Evolutionary conservation across 1,140 invertebrate genomes (phyloP).

Genomic region (Venturia canescens): DNA sequence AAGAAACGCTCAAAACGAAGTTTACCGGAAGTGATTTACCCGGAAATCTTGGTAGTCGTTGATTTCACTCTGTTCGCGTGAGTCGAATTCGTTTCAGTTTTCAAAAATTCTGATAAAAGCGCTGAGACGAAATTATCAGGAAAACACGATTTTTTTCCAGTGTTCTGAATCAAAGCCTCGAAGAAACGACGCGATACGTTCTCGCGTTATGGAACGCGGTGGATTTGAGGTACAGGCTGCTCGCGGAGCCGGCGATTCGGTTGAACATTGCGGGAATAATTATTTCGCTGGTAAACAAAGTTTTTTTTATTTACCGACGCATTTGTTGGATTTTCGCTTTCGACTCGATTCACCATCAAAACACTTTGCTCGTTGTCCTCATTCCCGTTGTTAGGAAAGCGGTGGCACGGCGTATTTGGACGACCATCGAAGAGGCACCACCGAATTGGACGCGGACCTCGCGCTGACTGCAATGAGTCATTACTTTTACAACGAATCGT

Average conservation of each 20-base stretch:
- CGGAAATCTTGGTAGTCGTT: constrained; percentile 63
- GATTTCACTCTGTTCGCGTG: constrained; percentile 62
- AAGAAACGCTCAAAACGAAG: constrained; percentile 3
- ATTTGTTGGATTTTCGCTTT: no score
- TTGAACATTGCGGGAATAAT: constrained; percentile 63
- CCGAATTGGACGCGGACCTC: constrained; percentile 60
- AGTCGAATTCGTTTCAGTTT: constrained; percentile 43
- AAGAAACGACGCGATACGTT: constrained; percentile 57
- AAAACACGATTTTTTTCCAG: constrained; percentile 41
- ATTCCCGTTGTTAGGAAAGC: constrained; percentile 57
- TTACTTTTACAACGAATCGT: constrained; percentile 62
- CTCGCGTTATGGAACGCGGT: constrained; percentile 64
- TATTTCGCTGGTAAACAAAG: constrained; percentile 55
- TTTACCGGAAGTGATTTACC: constrained; percentile 60
- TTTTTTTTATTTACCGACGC: constrained; percentile 12
- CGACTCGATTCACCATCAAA: no score
- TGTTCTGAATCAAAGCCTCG: constrained; percentile 45
- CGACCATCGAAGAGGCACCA: constrained; percentile 49
- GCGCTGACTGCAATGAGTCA: constrained; percentile 58
- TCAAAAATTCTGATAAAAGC: background rate
- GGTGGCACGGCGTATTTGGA: constrained; percentile 62
- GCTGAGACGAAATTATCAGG: background rate
- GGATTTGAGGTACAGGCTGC: constrained; percentile 61
- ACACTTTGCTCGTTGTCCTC: no score
- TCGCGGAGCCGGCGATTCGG: constrained; percentile 59